Conservation (phyloP, 2,888 invertebrate species). For the Cordilura impudica region DNA sequence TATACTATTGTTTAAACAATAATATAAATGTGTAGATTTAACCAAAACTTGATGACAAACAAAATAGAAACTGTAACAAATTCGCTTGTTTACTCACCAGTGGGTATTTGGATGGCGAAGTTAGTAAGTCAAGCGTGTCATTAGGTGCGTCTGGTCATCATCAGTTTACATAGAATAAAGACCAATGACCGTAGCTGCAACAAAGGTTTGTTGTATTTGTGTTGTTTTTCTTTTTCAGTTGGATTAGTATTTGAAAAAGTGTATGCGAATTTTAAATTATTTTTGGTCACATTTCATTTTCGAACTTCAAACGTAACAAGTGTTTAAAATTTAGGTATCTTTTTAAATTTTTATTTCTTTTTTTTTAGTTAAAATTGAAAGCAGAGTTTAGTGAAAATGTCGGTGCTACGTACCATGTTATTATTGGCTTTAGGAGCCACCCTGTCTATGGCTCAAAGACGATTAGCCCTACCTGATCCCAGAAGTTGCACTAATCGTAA, state of each 20-base stretch:
- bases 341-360: constrained; percentile 8
- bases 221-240: neutral
- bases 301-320: constrained; percentile 52
- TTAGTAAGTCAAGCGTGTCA: constrained; percentile 37
- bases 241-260: constrained; percentile 10
- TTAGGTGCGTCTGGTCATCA: constrained; percentile 53
- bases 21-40: neutral
- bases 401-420: constrained; percentile 77
- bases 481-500: constrained; percentile 93
- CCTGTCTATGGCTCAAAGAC: constrained; percentile 87
- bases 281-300: constrained; percentile 46
- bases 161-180: constrained; percentile 23
- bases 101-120: neutral
- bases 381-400: constrained; percentile 50
- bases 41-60: constrained; percentile 35
- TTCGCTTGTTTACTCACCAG: neutral
- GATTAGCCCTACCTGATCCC: constrained; percentile 91
- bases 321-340: constrained; percentile 23
- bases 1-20: neutral
- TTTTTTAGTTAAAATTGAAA: constrained; percentile 40
- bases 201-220: constrained; percentile 4
- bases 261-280: constrained; percentile 32
- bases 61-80: constrained; percentile 32
- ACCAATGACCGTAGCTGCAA: constrained; percentile 29
- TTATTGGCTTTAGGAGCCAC: constrained; percentile 84